Base-by-base conservation (phyloP, 2,113 vertebrate genomes). In the Centropristis striata region DNA sequence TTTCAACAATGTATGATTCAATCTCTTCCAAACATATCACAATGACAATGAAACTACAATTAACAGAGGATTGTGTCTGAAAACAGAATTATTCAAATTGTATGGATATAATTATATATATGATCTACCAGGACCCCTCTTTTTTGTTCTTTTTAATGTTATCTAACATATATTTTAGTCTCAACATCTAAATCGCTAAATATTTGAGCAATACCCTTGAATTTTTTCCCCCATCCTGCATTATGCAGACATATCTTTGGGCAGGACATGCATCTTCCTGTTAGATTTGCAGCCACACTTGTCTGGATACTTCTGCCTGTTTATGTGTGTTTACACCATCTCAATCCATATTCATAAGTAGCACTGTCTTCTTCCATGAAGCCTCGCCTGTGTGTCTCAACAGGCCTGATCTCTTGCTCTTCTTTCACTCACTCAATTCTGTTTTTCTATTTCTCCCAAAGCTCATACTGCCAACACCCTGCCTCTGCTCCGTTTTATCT, bases 361-460 rank as follows among this genome's bases (percentile, higher is more conserved):
- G 27, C 1, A 0, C 39, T 16, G 16, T 68, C 27, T 67, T 32
- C 53, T 60, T 61, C 32, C 46, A 54, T 64, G 58, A 74, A 83
- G 18, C 61, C 32, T 8, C 1, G 10, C 10, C 28, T 57, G 20
- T 74, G 2, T 70, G 53, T 87, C 66, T 78, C 71, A 54, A 53
- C 58, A 78, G 71, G 46, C 36, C 54, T 66, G 60, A 74, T 73
- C 54, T 75, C 13, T 39, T 54, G 53, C 37, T 72, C 73, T 55
- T 66, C n/a, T 64, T 12, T 75, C 71, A 57, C 53, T 78, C 57
- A 25, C 49, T 74, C 74, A 64, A 23, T 61, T 55, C 15, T 64
- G 51, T 59, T 72, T 80, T 66, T 23, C 7, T 12, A 41, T 47
- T 42, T 6, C 21, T 69, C 36, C 16, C 4, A 54, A 36, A 46